phyloP scores from a whole-genome alignment of 1,140 invertebrate species.

The Ectropis grisescens region DNA sequence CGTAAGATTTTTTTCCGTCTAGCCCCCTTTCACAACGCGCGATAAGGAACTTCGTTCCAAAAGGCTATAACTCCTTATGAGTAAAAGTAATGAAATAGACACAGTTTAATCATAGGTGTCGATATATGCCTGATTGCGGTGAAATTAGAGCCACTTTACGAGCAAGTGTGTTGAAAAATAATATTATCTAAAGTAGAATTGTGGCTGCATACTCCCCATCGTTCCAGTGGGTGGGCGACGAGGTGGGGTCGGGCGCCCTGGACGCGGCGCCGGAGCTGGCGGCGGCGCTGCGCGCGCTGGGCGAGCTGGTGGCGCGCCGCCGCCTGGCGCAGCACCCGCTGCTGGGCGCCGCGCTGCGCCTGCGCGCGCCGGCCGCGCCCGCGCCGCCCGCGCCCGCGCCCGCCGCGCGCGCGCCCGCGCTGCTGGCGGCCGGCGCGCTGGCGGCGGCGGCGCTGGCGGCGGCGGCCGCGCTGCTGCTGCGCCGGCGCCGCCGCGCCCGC shows the following conservation, averaged over 20 bases:
- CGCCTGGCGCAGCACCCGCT: constrained; percentile 56
- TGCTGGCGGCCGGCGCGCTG: constrained; percentile 75
- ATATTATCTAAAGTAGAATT: too few species aligned
- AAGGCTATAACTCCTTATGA: too few species aligned
- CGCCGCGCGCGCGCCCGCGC: constrained; percentile 75
- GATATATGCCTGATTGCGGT: too few species aligned
- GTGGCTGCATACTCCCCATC: too few species aligned
- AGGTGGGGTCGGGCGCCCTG: constrained; percentile 27
- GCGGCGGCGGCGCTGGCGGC: constrained; percentile 72
- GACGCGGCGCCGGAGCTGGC: constrained; percentile 24
- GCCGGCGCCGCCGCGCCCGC: constrained; percentile 69
- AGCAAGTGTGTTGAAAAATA: too few species aligned
- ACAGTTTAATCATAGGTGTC: too few species aligned
- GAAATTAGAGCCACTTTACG: too few species aligned
- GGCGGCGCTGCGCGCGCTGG: constrained; percentile 37
- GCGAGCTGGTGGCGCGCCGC: constrained; percentile 43
- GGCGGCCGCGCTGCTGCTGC: constrained; percentile 53
- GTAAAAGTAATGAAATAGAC: too few species aligned
- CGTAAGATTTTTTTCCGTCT: too few species aligned
- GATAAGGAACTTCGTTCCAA: too few species aligned
- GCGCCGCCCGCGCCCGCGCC: constrained; percentile 76
- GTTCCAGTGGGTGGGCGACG: constrained; percentile 44
- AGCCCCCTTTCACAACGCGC: too few species aligned
- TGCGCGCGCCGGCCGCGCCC: too few species aligned
- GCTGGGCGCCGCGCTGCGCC: constrained; percentile 78